A percentile compares a stretch with the other conserved stretches of the same genome.
These are phyloP conservation scores for Chromis chromis DNA, from an alignment of 2,797 vertebrate species.

Conservation along the genomic window DNA sequence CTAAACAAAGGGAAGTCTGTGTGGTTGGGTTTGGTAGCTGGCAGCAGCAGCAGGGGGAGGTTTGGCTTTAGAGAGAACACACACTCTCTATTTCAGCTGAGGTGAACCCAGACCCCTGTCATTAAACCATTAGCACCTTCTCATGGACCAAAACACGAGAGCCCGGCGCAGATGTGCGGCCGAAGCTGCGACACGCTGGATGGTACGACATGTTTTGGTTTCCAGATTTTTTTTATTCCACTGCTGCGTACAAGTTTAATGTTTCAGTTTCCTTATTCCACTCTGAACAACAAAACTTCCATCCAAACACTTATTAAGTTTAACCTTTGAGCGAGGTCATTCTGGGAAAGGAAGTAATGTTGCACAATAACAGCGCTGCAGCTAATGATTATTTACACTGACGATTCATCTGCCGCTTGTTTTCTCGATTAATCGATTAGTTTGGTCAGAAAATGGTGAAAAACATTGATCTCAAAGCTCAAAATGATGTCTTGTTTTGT, in stretches of 20 bases:
- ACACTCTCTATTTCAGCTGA: constrained; percentile 69
- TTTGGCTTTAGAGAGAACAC: constrained; percentile 65
- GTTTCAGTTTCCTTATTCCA: constrained; percentile 3
- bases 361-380: too few species aligned
- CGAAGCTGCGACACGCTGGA: constrained; percentile 25
- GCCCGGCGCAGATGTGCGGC: constrained; percentile 50
- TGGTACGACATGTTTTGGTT: constrained; percentile 16
- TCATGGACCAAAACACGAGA: constrained; percentile 59
- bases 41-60: constrained; percentile 48
- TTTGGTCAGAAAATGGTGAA: too few species aligned
- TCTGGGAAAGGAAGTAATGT: not conserved
- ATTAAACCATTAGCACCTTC: constrained; percentile 84
- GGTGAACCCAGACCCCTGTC: constrained; percentile 68
- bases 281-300: constrained; percentile 7
- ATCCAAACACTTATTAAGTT: constrained; percentile 10
- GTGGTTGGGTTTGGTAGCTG: constrained; percentile 78
- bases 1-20: constrained; percentile 88
- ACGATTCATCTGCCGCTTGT: too few species aligned
- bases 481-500: too few species aligned
- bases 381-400: too few species aligned
- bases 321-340: not conserved
- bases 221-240: constrained; percentile 22
- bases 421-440: too few species aligned
- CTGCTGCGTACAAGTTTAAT: constrained; percentile 2
- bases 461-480: too few species aligned